Evolutionary conservation across 2,888 invertebrate genomes (phyloP).

Genomic region (Lamproptera curius): DNA sequence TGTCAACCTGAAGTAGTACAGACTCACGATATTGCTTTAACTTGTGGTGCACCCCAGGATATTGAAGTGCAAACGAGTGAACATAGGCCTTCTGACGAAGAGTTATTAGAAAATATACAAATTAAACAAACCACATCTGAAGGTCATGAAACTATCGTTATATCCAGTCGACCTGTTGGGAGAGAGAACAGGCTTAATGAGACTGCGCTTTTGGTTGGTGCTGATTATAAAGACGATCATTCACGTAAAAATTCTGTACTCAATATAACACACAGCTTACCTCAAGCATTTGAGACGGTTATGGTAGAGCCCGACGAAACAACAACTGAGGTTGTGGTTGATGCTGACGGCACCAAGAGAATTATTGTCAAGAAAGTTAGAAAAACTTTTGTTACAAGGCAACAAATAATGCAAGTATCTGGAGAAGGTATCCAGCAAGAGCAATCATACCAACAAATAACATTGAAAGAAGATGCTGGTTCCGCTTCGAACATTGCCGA

Average conservation of each 20-base stretch:
- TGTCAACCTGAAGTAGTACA: constrained; percentile 52
- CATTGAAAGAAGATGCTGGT: constrained; percentile 81
- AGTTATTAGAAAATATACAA: constrained; percentile 80
- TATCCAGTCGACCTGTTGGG: constrained; percentile 80
- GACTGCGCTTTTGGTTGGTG: constrained; percentile 83
- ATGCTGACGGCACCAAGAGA: constrained; percentile 88
- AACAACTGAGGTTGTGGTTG: constrained; percentile 88
- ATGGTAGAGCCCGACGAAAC: constrained; percentile 90
- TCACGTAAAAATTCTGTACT: constrained; percentile 80
- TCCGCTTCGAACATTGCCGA: constrained; percentile 76
- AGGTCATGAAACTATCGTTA: constrained; percentile 84
- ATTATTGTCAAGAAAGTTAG: constrained; percentile 87
- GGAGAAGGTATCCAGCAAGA: constrained; percentile 78
- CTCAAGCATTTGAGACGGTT: constrained; percentile 88
- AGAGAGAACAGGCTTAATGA: constrained; percentile 70
- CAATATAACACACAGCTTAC: constrained; percentile 83
- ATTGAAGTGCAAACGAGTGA: constrained; percentile 81
- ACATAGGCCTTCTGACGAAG: constrained; percentile 65
- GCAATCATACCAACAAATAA: constrained; percentile 83
- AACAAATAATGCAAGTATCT: constrained; percentile 80
- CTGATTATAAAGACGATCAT: constrained; percentile 81
- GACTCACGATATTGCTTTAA: constrained; percentile 71
- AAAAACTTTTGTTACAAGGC: constrained; percentile 81
- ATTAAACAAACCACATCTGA: constrained; percentile 81
- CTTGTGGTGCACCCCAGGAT: constrained; percentile 74